phyloP scores from a whole-genome alignment of 2,888 invertebrate genomes.

The Didymodactylos carnosus region DNA sequence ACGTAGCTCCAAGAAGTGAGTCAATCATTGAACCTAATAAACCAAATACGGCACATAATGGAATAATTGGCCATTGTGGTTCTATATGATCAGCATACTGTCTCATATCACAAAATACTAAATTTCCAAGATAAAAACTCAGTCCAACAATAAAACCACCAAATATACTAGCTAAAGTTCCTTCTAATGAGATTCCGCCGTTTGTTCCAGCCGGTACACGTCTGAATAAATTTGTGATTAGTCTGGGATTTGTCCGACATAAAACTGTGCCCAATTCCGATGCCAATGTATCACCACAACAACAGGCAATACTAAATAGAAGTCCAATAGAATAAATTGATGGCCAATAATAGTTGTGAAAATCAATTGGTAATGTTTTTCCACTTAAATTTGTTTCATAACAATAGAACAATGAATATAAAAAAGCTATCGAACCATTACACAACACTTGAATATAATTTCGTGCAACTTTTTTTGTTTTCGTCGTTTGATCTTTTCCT shows the following conservation, averaged over 20 bases:
- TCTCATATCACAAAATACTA: constrained; percentile 29
- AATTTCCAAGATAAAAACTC: constrained; percentile 46
- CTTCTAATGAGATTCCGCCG: constrained; percentile 52
- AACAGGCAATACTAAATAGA: constrained; percentile 54
- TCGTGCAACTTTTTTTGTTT: constrained; percentile 50
- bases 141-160: constrained; percentile 54
- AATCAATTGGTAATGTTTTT: constrained; percentile 57
- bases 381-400: constrained; percentile 51
- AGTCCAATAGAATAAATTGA: constrained; percentile 64
- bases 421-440: constrained; percentile 66
- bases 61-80: constrained; percentile 55
- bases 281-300: constrained; percentile 69
- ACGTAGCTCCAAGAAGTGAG: constrained; percentile 59
- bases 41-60: constrained; percentile 53
- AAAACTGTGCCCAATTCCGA: constrained; percentile 64
- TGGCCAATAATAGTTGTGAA: constrained; percentile 45
- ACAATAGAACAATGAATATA: constrained; percentile 45
- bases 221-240: constrained; percentile 51
- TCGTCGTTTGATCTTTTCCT: constrained; percentile 48
- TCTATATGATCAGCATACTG: constrained; percentile 16
- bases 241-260: constrained; percentile 44
- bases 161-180: constrained; percentile 41
- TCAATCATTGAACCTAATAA: constrained; percentile 60
- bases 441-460: constrained; percentile 70
- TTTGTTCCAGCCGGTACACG: constrained; percentile 68